Percentiles rank a stretch among this genome's conserved stretches.
These are phyloP conservation scores for Eurystomus gularis DNA, from an alignment of 2,113 vertebrate species.

Conservation along the genomic window DNA sequence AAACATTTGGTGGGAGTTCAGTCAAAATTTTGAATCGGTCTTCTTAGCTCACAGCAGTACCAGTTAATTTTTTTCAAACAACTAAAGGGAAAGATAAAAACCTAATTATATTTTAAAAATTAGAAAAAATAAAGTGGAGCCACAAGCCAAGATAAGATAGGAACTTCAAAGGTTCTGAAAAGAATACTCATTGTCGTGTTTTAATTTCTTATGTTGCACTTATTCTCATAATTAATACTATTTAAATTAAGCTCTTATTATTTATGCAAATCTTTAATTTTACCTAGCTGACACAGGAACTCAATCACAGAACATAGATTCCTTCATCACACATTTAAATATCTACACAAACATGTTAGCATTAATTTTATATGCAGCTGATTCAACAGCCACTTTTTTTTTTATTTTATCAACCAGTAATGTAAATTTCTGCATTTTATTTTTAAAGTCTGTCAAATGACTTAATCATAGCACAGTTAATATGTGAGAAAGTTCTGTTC, in stretches of 20 bases:
- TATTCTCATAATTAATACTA: not conserved
- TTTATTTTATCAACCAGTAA: not conserved
- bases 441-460: not conserved
- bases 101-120: not conserved
- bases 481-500: not conserved
- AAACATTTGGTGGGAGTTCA: not conserved
- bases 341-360: not conserved
- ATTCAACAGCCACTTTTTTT: not conserved
- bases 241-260: not conserved
- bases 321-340: not conserved
- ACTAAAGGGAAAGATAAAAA: constrained; percentile 15
- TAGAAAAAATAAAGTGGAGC: not conserved
- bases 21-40: not conserved
- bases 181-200: not conserved
- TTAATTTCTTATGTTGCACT: not conserved
- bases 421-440: not conserved
- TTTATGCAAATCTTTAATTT: not conserved
- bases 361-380: not conserved
- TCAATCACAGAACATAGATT: not conserved
- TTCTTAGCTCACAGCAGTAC: not conserved
- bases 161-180: constrained; percentile 31
- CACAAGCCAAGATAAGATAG: not conserved
- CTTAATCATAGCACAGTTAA: not conserved
- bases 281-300: not conserved
- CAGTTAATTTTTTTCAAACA: not conserved